Evolutionary conservation across 2,888 invertebrate genomes (phyloP).

Genomic region (Eristalinus aeneus): DNA sequence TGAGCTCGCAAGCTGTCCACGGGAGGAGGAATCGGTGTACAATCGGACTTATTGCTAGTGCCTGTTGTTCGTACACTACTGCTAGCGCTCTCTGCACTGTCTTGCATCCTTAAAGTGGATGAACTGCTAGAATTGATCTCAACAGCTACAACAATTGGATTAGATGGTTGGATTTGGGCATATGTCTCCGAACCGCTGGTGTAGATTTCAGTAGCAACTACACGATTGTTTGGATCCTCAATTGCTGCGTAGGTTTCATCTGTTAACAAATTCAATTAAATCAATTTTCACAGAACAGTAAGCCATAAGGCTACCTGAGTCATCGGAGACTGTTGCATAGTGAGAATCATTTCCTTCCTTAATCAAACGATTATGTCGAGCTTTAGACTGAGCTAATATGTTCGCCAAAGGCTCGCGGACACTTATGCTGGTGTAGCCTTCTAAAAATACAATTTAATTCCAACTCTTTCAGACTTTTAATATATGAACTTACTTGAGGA

Average conservation of each 20-base stretch:
- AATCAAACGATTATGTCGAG: constrained; percentile 79
- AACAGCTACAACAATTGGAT: constrained; percentile 79
- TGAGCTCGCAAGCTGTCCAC: constrained; percentile 84
- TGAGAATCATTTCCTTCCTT: constrained; percentile 84
- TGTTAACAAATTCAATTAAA: constrained; percentile 74
- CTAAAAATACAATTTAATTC: constrained; percentile 80
- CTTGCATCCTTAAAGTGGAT: constrained; percentile 44
- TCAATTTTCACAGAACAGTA: no score
- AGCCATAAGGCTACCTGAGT: constrained; percentile 85
- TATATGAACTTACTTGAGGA: constrained; percentile 86
- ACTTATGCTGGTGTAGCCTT: constrained; percentile 95
- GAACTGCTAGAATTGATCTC: constrained; percentile 78
- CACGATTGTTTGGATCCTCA: constrained; percentile 85
- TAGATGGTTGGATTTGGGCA: constrained; percentile 88
- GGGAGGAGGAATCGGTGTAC: constrained; percentile 82
- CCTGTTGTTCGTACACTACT: constrained; percentile 43
- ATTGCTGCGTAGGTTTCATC: constrained; percentile 96
- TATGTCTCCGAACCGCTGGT: constrained; percentile 92
- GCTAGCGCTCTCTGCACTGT: constrained; percentile 43
- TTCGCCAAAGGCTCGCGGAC: constrained; percentile 93
- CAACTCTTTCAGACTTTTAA: not conserved
- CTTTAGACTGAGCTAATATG: constrained; percentile 85
- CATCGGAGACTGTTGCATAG: constrained; percentile 95
- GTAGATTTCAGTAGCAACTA: constrained; percentile 83
- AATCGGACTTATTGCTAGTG: constrained; percentile 39